These are phyloP conservation scores for Andrena camellia DNA, from an alignment of 2,888 invertebrate species.

Conservation along the genomic window DNA sequence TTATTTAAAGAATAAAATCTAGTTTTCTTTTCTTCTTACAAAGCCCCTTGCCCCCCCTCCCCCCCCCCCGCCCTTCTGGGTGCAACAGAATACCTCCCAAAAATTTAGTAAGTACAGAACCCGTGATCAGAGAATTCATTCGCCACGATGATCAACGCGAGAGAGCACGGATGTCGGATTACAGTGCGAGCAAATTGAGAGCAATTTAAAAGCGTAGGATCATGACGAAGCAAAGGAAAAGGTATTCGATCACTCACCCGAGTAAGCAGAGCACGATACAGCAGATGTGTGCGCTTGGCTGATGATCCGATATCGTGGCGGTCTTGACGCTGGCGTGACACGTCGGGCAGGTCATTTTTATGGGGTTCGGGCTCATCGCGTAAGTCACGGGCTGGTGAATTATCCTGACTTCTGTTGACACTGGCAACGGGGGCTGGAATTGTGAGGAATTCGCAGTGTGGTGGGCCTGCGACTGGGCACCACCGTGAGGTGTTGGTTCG, in stretches of 20 bases:
- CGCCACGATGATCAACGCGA: too few species aligned
- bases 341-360: slow-evolving; percentile 84
- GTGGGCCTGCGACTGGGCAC: slow-evolving; percentile 42
- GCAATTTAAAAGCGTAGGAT: background rate
- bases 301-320: slow-evolving; percentile 84
- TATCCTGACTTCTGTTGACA: slow-evolving; percentile 75
- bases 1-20: too few species aligned
- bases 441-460: slow-evolving; percentile 33
- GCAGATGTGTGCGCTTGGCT: slow-evolving; percentile 85
- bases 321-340: slow-evolving; percentile 85
- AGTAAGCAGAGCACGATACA: slow-evolving; percentile 84
- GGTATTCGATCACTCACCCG: slow-evolving; percentile 76
- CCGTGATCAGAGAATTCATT: too few species aligned
- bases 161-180: too few species aligned
- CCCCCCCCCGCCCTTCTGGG: too few species aligned
- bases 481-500: slow-evolving; percentile 22
- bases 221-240: background rate
- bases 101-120: too few species aligned
- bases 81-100: too few species aligned
- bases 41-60: too few species aligned
- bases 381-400: slow-evolving; percentile 78
- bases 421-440: too few species aligned
- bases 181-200: background rate
- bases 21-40: too few species aligned
- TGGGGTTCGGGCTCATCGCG: slow-evolving; percentile 79